Conservation (phyloP, 53 echinoderm and acorn worm species). For the Luidia sarsii region DNA sequence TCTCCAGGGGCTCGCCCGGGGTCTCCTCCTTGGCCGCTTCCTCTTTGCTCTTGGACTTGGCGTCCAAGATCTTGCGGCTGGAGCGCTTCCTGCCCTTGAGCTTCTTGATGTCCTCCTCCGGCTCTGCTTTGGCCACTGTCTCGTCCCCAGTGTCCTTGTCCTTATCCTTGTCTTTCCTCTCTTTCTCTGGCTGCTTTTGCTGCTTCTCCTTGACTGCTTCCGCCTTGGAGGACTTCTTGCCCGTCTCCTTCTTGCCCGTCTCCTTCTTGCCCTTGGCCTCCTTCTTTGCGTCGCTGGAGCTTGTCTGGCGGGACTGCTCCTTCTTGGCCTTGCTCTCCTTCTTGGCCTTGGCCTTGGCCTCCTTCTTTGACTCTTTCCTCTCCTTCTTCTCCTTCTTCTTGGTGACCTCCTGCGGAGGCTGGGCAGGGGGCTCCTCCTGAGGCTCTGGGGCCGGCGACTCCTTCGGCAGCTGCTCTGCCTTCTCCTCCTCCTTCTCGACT, state of each 20-base stretch:
- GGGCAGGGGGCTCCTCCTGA: slow-evolving; percentile 49
- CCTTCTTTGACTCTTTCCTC: slow-evolving; percentile 61
- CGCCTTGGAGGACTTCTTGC: slow-evolving; percentile 42
- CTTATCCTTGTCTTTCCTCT: slow-evolving; percentile 7
- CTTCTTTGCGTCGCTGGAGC: slow-evolving; percentile 48
- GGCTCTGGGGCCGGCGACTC: slow-evolving; percentile 37
- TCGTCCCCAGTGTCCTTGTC: slow-evolving; percentile 33
- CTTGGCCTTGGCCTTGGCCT: slow-evolving; percentile 42
- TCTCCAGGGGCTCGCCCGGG: slow-evolving; percentile 5
- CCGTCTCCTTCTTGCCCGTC: slow-evolving; percentile 50
- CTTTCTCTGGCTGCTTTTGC: slow-evolving; percentile 7
- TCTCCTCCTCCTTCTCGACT: slow-evolving; percentile 1
- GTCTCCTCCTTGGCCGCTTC: slow-evolving; percentile 21
- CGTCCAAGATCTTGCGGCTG: slow-evolving; percentile 52
- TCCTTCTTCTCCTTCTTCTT: slow-evolving; percentile 61
- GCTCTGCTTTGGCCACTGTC: slow-evolving; percentile 1
- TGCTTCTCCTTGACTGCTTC: slow-evolving; percentile 6
- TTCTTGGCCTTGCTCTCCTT: slow-evolving; percentile 53
- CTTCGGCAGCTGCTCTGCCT: slow-evolving; percentile 2
- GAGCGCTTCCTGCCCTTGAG: slow-evolving; percentile 71
- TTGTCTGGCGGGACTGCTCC: slow-evolving; percentile 41
- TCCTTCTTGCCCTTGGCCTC: slow-evolving; percentile 61
- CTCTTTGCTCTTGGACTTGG: slow-evolving; percentile 57
- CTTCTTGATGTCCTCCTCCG: slow-evolving; percentile 67
- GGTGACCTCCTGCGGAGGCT: slow-evolving; percentile 46